A percentile compares a stretch with the other conserved stretches of the same genome.
These are phyloP conservation scores for Caenorhabditis doughertyi DNA, from an alignment of 2,888 invertebrate species.

Conservation along the genomic window DNA sequence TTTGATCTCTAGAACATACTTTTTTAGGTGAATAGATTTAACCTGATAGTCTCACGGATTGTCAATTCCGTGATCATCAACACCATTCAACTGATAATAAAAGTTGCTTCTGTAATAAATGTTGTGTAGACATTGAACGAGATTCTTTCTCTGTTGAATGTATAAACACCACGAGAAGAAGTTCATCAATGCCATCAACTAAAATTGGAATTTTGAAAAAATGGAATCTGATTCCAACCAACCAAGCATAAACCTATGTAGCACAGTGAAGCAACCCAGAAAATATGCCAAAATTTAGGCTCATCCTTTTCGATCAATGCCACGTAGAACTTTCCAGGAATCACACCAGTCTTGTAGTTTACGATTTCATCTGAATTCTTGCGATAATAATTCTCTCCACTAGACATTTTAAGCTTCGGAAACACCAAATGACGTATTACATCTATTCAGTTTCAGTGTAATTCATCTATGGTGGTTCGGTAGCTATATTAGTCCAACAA, in stretches of 20 bases:
- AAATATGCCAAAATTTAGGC: constrained; percentile 83
- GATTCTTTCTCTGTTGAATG: constrained; percentile 84
- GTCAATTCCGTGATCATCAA: constrained; percentile 84
- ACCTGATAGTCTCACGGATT: constrained; percentile 84
- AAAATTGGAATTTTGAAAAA: constrained; percentile 74
- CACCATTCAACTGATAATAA: constrained; percentile 84
- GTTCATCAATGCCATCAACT: constrained; percentile 84
- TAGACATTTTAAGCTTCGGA: constrained; percentile 2
- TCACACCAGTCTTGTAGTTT: constrained; percentile 85
- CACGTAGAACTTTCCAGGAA: constrained; percentile 85
- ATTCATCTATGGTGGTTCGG: constrained; percentile 30
- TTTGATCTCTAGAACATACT: constrained; percentile 84
- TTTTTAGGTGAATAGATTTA: background rate
- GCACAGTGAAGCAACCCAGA: constrained; percentile 81
- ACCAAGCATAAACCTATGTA: constrained; percentile 79
- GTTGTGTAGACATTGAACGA: constrained; percentile 84
- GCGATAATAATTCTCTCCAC: too few relatives aligned
- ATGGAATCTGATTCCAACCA: background rate
- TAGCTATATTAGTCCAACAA: background rate
- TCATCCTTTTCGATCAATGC: constrained; percentile 84
- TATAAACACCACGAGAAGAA: constrained; percentile 84
- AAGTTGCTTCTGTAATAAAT: constrained; percentile 84
- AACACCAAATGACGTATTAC: constrained; percentile 47
- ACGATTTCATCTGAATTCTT: constrained; percentile 84
- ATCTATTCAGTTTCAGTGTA: constrained; percentile 28